Evolutionary conservation across 2,888 invertebrate genomes (phyloP).

Genomic region (Pinctada fucata): DNA sequence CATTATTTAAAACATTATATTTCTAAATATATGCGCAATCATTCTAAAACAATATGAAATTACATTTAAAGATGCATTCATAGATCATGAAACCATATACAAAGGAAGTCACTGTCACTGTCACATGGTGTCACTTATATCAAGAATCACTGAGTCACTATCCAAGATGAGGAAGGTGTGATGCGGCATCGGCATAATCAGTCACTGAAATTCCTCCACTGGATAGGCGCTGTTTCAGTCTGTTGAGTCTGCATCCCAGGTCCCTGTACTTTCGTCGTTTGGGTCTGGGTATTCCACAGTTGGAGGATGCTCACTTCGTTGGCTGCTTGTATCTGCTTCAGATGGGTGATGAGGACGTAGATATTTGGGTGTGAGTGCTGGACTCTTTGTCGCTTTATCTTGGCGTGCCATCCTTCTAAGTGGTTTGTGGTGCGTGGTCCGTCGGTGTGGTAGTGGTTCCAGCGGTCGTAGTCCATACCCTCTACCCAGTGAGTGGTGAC

Average conservation of each 20-base stretch:
- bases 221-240: background rate
- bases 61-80: too few relatives aligned
- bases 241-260: background rate
- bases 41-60: too few relatives aligned
- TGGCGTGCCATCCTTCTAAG: slow-evolving; percentile 36
- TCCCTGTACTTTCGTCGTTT: background rate
- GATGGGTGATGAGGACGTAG: background rate
- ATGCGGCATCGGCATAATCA: slow-evolving; percentile 1
- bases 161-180: background rate
- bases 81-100: too few relatives aligned
- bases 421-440: slow-evolving; percentile 42
- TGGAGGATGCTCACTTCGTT: background rate
- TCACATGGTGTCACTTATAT: too few relatives aligned
- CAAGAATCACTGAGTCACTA: background rate
- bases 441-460: slow-evolving; percentile 38
- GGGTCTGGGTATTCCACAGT: background rate
- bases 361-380: background rate
- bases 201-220: background rate
- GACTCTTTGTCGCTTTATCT: slow-evolving; percentile 9
- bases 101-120: too few relatives aligned
- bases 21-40: too few relatives aligned
- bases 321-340: slow-evolving; percentile 3
- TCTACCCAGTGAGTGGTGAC: slow-evolving; percentile 42
- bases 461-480: slow-evolving; percentile 15
- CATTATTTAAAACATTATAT: too few relatives aligned